Base-by-base conservation (phyloP, 1,140 invertebrate genomes). In the Heliconius congener region DNA sequence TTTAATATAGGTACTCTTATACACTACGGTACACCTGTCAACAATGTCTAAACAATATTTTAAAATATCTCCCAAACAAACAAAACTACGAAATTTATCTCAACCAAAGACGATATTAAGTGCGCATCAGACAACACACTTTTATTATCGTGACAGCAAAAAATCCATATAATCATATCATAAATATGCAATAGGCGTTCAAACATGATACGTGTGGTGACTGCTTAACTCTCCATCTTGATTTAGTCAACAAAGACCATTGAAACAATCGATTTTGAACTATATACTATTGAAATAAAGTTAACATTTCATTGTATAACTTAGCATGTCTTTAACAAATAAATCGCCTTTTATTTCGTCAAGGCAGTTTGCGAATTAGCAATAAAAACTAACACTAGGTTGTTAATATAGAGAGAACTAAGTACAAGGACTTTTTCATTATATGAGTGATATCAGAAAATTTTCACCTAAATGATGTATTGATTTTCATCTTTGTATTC, bases 291-390 rank as follows among this genome's bases (percentile, higher is more conserved):
- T 30, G 73, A 1, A 50, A 74, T 74, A 78, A 16, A 30, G 77
- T 78, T n/a, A 9, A 34, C 16, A 74, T 60, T 73, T 66, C 23
- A 66, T 66, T 66, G 39, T 16, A n/a, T 30, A 30, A 23, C 11
- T 30, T 66, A 30, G 27, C n/a, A 52, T 72, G 37, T 57, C n/a
- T 39, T 73, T 27, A 57, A 73, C 42, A 71, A 34, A 79, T 72
- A 37, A 79, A 79, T 79, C 75, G 78, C 55, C 71, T 80, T 80
- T 80, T 73, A 70, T 77, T 74, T 77, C 52, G 66, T 70, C 79
- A 81, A 81, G 74, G 74, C 42, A 39, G 66, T 77, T 77, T 52
- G 79, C 57, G 79, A 77, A 74, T 81, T 81, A 77, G 71, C 55
- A 52, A 73, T 74, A 77, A 81, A 76, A 81, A 77, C 30, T 81